Percentiles rank a stretch among this genome's conserved stretches.
These are phyloP conservation scores for Heliconius aoede DNA, from an alignment of 2,888 invertebrate genomes.

Conservation along the genomic window DNA sequence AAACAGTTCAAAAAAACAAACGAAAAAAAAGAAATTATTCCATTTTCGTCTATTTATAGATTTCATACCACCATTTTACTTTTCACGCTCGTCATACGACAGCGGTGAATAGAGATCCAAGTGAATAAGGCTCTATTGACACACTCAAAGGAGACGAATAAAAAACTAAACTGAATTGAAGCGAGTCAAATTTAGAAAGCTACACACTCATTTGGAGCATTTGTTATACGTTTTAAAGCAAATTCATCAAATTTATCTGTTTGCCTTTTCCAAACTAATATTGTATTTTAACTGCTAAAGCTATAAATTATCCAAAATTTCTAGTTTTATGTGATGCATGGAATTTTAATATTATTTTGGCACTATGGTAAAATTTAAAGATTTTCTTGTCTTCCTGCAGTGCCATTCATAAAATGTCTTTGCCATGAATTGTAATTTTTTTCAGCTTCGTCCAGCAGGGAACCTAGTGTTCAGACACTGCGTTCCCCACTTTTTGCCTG, in stretches of 20 bases:
- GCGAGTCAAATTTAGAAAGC: background rate
- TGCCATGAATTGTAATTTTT: no score
- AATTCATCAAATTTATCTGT: no score
- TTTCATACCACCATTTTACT: background rate
- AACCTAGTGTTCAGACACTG: no score
- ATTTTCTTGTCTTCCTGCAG: no score
- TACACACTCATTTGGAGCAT: background rate
- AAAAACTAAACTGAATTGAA: background rate
- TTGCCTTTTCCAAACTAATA: no score
- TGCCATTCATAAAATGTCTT: no score
- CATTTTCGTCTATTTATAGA: background rate
- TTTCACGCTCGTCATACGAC: background rate
- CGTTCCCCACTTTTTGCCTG: no score
- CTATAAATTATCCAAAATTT: no score
- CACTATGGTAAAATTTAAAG: no score
- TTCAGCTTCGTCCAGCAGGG: background rate
- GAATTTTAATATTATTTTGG: no score
- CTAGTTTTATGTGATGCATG: no score
- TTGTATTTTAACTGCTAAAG: no score
- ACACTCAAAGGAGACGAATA: slow-evolving; percentile 1
- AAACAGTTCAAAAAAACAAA: background rate
- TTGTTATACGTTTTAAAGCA: background rate
- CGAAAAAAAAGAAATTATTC: background rate
- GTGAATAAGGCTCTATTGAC: slow-evolving; percentile 4
- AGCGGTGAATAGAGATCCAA: background rate